Conservation (phyloP, 2,113 vertebrate species). For the Paralichthys olivaceus region DNA sequence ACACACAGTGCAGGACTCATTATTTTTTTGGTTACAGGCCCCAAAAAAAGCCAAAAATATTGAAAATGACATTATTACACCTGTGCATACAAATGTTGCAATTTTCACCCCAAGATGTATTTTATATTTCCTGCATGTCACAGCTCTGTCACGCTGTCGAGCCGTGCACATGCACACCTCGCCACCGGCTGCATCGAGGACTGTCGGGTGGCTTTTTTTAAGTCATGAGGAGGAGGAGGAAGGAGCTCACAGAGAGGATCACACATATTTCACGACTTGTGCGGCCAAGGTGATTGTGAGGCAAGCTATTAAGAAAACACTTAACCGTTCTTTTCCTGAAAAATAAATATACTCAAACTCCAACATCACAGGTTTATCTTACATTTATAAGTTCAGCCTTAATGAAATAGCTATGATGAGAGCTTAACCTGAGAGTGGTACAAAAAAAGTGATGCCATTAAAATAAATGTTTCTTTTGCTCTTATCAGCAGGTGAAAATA, state of each 20-base stretch:
- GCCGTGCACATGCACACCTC: slow-evolving; percentile 21
- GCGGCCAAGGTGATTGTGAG: slow-evolving; percentile 17
- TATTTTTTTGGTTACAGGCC: slow-evolving; percentile 15
- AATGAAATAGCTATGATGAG: background rate
- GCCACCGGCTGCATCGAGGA: slow-evolving; percentile 22
- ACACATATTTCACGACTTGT: slow-evolving; percentile 1
- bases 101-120: slow-evolving; percentile 8
- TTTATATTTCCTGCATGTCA: slow-evolving; percentile 15
- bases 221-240: slow-evolving; percentile 29
- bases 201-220: background rate
- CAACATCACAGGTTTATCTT: no score
- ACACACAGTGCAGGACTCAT: slow-evolving; percentile 12
- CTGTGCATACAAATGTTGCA: slow-evolving; percentile 21
- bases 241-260: slow-evolving; percentile 15
- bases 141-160: slow-evolving; percentile 20
- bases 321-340: no score
- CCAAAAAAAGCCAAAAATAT: slow-evolving; percentile 8
- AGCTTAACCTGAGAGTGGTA: background rate
- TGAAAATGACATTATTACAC: slow-evolving; percentile 9
- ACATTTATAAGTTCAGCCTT: background rate
- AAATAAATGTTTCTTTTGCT: background rate
- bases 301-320: background rate
- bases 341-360: no score
- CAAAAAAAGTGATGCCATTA: background rate
- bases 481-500: no score